Base-by-base conservation (phyloP, 1,140 invertebrate genomes). In the Megathymus violae region DNA sequence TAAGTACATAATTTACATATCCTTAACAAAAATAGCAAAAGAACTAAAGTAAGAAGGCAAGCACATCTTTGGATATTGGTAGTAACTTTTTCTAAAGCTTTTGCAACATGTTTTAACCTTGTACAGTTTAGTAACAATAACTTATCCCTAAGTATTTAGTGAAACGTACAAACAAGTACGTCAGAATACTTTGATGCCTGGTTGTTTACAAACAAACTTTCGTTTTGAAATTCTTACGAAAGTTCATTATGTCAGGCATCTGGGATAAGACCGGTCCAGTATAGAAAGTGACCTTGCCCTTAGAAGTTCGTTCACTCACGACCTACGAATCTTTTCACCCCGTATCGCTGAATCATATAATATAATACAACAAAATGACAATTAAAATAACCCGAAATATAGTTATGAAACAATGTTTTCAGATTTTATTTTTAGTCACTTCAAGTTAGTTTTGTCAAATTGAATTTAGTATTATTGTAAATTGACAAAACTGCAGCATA, bases 211-310 rank as follows among this genome's bases (percentile, higher is more conserved):
- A 54, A 54, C 19, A 54, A 16, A 56, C 64, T 67, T 67, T 67
- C 64, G 13, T 48, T 48, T 65, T 51, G 16, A 44, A 52, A 51
- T 27, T 44, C 17, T 54, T 52, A 65, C 41, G 54, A 47, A 65
- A 65, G 46, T 68, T 69, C 60, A 67, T 70, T 69, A 74, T 56
- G 69, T 64, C 67, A 62, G 60, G 68, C 62, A 67, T 65, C 66
- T 67, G 14, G 50, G 50, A 54, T 38, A 43, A 62, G 75, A 85
- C 82, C 82, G 82, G 82, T 85, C 75, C 67, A 38, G 58, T 63
- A 65, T 76, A 81, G 82, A 85, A 85, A 85, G 80, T 44, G 80
- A 80, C 82, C 82, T 85, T 85, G 78, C 47, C 74, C 47, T 51
- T 50, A 63, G 59, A 34, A 70, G 76, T 74, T 79, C 78, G 71